A percentile compares a stretch with the other conserved stretches of the same genome.
Evolutionary conservation across 2,797 vertebrate genomes (phyloP).

Genomic region (Xyrichtys novacula): DNA sequence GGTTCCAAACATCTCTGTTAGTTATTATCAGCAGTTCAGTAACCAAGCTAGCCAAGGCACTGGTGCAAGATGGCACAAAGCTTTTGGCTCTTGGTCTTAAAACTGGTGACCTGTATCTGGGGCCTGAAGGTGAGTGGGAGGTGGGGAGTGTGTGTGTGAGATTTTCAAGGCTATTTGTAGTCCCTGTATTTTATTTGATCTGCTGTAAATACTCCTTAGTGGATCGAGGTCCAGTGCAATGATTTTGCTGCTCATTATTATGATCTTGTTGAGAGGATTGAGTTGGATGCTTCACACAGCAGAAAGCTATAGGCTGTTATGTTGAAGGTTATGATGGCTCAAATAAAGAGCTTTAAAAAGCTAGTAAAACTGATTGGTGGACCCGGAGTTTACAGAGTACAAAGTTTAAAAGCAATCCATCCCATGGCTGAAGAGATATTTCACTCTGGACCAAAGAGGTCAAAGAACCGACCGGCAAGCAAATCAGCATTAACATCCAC

Average conservation of each 20-base stretch:
- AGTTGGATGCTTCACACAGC: not conserved
- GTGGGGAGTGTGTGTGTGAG: not conserved
- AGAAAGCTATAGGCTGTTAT: not conserved
- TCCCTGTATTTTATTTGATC: not conserved
- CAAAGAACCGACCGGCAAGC: not conserved
- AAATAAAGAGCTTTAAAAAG: not conserved
- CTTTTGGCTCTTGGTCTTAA: not conserved
- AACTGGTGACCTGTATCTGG: not conserved
- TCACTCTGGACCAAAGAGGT: slow-evolving; percentile 1
- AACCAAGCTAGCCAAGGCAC: not conserved
- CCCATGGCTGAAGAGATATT: slow-evolving; percentile 3
- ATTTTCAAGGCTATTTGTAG: not conserved
- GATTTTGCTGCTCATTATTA: not conserved
- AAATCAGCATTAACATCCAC: not conserved
- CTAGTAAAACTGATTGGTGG: slow-evolving; percentile 3
- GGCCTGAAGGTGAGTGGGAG: not conserved
- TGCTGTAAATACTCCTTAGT: not conserved
- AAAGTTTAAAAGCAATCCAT: not conserved
- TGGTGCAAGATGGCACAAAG: not conserved
- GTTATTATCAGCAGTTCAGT: not conserved
- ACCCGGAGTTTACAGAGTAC: not conserved
- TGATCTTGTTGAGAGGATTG: slow-evolving; percentile 1
- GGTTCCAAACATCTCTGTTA: not conserved
- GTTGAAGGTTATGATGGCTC: slow-evolving; percentile 8
- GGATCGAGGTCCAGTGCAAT: not conserved